Evolutionary conservation across 1,140 invertebrate genomes (phyloP).

Genomic region (Oryzaephilus surinamensis): DNA sequence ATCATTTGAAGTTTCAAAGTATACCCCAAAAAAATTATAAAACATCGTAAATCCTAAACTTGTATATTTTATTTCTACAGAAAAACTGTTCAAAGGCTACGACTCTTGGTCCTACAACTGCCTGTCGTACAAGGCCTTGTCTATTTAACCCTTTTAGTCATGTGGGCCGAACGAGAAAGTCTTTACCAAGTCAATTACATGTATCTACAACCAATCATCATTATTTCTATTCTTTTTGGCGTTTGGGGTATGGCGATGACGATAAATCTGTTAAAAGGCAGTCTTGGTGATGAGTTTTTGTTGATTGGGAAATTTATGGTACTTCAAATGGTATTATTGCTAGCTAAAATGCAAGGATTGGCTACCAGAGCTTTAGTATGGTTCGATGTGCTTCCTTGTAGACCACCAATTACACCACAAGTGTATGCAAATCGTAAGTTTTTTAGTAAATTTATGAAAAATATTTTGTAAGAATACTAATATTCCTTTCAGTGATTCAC

Average conservation of each 20-base stretch:
- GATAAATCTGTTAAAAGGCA: constrained; percentile 38
- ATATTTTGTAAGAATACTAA: background rate
- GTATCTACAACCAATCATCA: constrained; percentile 48
- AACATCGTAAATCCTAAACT: too few species aligned
- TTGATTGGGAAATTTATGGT: constrained; percentile 39
- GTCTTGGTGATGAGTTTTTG: constrained; percentile 35
- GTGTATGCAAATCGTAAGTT: constrained; percentile 41
- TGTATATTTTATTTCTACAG: constrained; percentile 19
- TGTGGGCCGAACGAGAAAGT: constrained; percentile 52
- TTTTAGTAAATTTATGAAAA: background rate
- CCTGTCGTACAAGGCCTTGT: constrained; percentile 45
- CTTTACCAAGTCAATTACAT: constrained; percentile 47
- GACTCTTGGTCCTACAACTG: constrained; percentile 47
- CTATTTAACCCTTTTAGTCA: constrained; percentile 42
- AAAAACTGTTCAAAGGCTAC: constrained; percentile 26
- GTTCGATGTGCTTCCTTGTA: constrained; percentile 38
- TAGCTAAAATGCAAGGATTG: constrained; percentile 45
- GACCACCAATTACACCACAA: constrained; percentile 36
- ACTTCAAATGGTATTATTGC: constrained; percentile 42
- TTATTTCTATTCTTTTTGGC: constrained; percentile 47
- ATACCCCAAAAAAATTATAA: too few species aligned
- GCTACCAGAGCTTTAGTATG: constrained; percentile 38
- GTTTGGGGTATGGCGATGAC: constrained; percentile 52
- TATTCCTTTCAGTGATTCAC: constrained; percentile 44
- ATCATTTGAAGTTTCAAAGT: constrained; percentile 43